Base-by-base conservation (phyloP, 37 sponge, comb jelly and placozoan genomes). In the Chondrilla cf. caribensis region DNA sequence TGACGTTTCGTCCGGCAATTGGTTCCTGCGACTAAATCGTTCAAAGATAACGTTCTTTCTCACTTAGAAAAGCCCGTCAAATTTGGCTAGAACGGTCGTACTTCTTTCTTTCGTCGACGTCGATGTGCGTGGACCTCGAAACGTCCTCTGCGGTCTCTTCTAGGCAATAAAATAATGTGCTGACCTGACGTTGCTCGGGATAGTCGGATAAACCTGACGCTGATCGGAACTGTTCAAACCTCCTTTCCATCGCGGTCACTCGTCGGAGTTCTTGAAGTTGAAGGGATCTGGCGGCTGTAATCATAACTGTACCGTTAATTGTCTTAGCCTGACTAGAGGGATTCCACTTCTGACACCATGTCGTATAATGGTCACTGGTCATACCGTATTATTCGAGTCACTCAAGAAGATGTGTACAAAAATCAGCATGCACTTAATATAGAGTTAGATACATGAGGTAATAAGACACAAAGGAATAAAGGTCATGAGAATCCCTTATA, bases 271-370 rank as follows among this genome's bases (percentile, higher is more conserved):
- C 6, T 62, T 15, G 15, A 62, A 62, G 8, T 15, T 6, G 22
- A 62, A 62, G 8, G 6, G 25, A 19, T 5, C 22, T 29, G 64
- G 64, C 29, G 64, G 64, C 29, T 62, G 64, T 4, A 62, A 15
- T 6, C 6, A 62, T 19, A 5, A n/a, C 29, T 62, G 51, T 47
- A 47, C 6, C 51, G 51, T 6, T 6, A 47, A n/a, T n/a, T n/a
- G 25, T 6, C 64, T 19, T 29, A 6, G 29, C 29, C 57, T 62
- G 51, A 14, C 51, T 62, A 62, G 25, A 62, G 22, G 29, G 22
- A 62, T 62, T n/a, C 64, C 64, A 62, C 64, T 62, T 62, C 64
- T 62, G 64, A 62, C 64, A 62, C 64, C 64, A 62, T 62, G 64
- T 62, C 17, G 57, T 55, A 55, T 55, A 55, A 19, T 55, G 57